phyloP scores from a whole-genome alignment of 2,888 invertebrate species.

The Hedya salicella region DNA sequence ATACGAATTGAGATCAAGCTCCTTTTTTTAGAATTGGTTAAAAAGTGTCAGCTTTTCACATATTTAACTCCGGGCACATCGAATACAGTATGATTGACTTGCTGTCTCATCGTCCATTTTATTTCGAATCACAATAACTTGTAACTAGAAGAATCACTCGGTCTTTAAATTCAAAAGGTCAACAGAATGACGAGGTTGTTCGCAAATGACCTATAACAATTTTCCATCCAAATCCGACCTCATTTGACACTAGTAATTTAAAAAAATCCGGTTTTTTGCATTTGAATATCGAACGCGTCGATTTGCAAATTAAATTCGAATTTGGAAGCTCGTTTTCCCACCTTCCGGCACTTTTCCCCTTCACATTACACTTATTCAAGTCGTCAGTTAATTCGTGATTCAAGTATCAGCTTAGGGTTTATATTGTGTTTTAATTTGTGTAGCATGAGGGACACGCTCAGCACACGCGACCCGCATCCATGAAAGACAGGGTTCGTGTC shows the following conservation, averaged over 20 bases:
- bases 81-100: constrained; percentile 7
- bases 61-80: too few relatives aligned
- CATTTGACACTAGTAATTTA: constrained; percentile 16
- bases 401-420: constrained; percentile 67
- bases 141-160: not conserved
- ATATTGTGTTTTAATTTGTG: constrained; percentile 75
- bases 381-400: constrained; percentile 65
- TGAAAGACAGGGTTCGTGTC: constrained; percentile 34
- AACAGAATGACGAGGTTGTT: constrained; percentile 27
- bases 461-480: constrained; percentile 79
- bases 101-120: constrained; percentile 9
- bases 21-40: too few relatives aligned
- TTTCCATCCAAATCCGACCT: constrained; percentile 16
- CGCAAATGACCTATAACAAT: constrained; percentile 26
- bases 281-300: constrained; percentile 47
- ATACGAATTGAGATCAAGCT: too few relatives aligned
- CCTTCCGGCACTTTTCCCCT: constrained; percentile 68
- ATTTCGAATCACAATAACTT: constrained; percentile 13
- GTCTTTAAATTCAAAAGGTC: constrained; percentile 35
- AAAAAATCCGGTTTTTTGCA: constrained; percentile 68
- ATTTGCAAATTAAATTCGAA: constrained; percentile 28
- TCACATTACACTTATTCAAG: constrained; percentile 53
- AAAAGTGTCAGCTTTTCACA: too few relatives aligned
- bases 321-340: constrained; percentile 58
- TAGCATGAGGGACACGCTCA: constrained; percentile 80